A percentile compares a stretch with the other conserved stretches of the same genome.
Evolutionary conservation across 1,140 invertebrate genomes (phyloP).

Genomic region (Bombus ignitus): DNA sequence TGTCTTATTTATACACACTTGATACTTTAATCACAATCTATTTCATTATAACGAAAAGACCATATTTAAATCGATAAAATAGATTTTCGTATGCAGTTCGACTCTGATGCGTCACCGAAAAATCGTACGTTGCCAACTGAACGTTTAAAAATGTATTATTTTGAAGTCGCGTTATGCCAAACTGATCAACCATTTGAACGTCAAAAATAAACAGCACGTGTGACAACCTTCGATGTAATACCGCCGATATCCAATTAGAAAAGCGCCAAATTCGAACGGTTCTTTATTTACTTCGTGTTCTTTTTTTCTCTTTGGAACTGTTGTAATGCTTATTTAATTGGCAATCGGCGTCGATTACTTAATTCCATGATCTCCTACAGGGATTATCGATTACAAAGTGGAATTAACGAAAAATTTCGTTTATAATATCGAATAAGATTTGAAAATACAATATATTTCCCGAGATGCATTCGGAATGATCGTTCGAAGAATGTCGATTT

Average conservation of each 20-base stretch:
- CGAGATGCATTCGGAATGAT: background rate
- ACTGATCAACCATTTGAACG: background rate
- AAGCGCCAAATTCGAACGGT: background rate
- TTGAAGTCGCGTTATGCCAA: background rate
- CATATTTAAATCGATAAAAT: background rate
- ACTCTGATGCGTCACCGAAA: background rate
- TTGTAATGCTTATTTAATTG: slow-evolving; percentile 15
- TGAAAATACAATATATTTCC: slow-evolving; percentile 10
- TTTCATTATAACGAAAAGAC: background rate
- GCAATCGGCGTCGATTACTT: slow-evolving; percentile 16
- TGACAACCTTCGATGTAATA: slow-evolving; percentile 38
- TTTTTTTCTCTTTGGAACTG: background rate
- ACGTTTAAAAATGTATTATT: background rate
- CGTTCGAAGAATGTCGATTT: slow-evolving; percentile 35
- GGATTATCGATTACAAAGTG: slow-evolving; percentile 23
- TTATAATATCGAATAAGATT: slow-evolving; percentile 34
- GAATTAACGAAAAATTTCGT: slow-evolving; percentile 32
- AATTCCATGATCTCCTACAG: background rate
- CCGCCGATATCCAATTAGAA: slow-evolving; percentile 28
- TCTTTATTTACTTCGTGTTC: background rate
- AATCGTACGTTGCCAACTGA: background rate
- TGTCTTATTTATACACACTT: background rate
- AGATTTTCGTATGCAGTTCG: background rate
- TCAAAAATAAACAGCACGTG: slow-evolving; percentile 13
- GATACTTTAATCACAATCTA: background rate